Evolutionary conservation across 1,140 invertebrate species (phyloP), one percentile per base, ranked within the genome.

Genomic region (Lepidurus arcticus): DNA sequence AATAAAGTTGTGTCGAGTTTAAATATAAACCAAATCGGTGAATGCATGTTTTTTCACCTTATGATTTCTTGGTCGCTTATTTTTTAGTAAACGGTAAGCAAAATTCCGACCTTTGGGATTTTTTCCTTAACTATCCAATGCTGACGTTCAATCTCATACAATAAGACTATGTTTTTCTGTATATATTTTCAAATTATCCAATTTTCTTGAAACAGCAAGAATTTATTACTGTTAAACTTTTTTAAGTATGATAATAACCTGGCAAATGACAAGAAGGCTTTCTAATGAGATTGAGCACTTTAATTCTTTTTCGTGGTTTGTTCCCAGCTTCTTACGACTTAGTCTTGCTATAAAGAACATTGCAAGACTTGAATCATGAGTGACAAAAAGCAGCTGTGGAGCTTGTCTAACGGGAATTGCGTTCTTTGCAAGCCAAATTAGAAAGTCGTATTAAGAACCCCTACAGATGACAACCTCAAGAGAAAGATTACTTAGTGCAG

Each of bases 341-440:
- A 9, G 13, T n/a, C 10, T 21, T 65, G 53, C 8, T 13, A 21
- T 65, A 16, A 9, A 21, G 34, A 34, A 34, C 34, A 34, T 34
- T 34, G 34, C 34, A 34, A 34, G 34, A 11, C 45, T 47, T 47
- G 0, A 10, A 65, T 65, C n/a, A n/a, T 47, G 16, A 9, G 53
- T 65, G 21, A 65, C 16, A 13, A 65, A 13, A 65, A 11, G 53
- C 6, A 65, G 53, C 16, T 65, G 16, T 65, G 21, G 21, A 42
- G 42, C 24, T 75, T 42, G 43, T 44, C 43, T 21, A 78, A 78
- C 44, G 76, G 76, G 43, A 43, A 73, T 26, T 44, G n/a, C n/a
- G 73, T 44, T 44, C 74, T 34, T 73, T 42, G 4, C 42, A 34
- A 73, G 44, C 21, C 11, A 79, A 75, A 65, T 7, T 24, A 42